phyloP scores from a whole-genome alignment of 2,797 vertebrate genomes.

The Tolypeutes matacus region DNA sequence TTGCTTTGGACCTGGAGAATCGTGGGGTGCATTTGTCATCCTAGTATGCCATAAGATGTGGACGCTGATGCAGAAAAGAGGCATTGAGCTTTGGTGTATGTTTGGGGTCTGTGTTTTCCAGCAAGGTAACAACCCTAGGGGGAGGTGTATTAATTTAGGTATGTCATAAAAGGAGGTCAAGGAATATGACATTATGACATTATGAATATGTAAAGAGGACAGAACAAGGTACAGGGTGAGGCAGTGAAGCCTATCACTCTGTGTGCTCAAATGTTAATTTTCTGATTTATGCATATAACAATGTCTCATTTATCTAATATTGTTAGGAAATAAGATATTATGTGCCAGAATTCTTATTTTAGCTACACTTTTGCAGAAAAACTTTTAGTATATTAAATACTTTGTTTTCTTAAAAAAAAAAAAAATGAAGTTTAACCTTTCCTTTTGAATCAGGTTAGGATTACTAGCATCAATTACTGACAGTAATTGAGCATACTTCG shows the following conservation, averaged over 20 bases:
- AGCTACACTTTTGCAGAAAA: neutral
- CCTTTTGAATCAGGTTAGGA: neutral
- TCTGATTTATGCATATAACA: neutral
- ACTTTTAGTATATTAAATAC: neutral
- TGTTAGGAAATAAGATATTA: neutral
- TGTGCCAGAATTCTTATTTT: constrained; percentile 19
- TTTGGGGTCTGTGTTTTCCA: constrained; percentile 25
- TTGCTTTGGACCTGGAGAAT: neutral
- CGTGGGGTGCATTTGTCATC: neutral
- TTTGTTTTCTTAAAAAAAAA: constrained; percentile 34
- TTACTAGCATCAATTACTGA: neutral
- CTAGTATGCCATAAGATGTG: neutral
- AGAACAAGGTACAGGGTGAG: neutral
- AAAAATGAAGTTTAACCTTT: neutral
- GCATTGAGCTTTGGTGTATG: neutral
- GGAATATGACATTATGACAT: constrained; percentile 30
- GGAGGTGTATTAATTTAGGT: neutral
- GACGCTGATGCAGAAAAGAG: neutral
- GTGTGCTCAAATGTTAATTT: neutral
- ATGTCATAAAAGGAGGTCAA: neutral
- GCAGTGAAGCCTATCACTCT: neutral
- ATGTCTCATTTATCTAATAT: neutral
- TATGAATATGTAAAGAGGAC: neutral
- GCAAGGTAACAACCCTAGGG: neutral
- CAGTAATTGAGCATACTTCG: neutral